Percentiles rank a stretch among this genome's conserved stretches.
These are phyloP conservation scores for Troides aeacus DNA, from an alignment of 2,888 invertebrate genomes.

Conservation along the genomic window DNA sequence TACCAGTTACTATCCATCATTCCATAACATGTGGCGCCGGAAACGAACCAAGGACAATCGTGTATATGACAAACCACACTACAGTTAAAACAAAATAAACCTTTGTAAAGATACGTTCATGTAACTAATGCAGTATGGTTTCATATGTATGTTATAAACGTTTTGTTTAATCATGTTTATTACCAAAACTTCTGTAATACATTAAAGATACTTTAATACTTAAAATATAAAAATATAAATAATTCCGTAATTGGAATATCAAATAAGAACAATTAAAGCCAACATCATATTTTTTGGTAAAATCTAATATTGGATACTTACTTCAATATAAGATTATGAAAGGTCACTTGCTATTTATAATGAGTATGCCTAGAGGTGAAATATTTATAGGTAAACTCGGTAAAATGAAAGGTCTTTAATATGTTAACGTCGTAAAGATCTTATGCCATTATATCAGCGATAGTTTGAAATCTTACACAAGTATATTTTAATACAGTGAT, in stretches of 20 bases:
- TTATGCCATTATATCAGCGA: not conserved
- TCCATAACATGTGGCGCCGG: too few relatives aligned
- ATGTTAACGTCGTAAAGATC: constrained; percentile 6
- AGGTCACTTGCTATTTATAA: constrained; percentile 17
- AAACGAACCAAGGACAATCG: too few relatives aligned
- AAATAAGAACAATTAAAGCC: not conserved
- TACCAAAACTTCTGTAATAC: too few relatives aligned
- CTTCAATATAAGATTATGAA: not conserved
- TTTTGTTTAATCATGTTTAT: too few relatives aligned
- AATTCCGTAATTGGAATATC: not conserved
- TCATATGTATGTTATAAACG: too few relatives aligned
- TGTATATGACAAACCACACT: too few relatives aligned
- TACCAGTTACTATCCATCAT: too few relatives aligned
- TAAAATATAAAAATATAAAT: not conserved
- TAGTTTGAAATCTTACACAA: not conserved
- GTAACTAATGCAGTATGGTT: too few relatives aligned
- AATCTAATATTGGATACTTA: constrained; percentile 1
- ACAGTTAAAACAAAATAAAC: too few relatives aligned
- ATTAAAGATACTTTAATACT: too few relatives aligned
- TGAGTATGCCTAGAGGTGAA: constrained; percentile 15
- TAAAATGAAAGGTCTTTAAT: constrained; percentile 20
- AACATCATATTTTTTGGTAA: not conserved
- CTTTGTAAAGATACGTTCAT: too few relatives aligned
- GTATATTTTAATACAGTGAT: not conserved
- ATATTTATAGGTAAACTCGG: constrained; percentile 19